Evolutionary conservation across 2,113 vertebrate species (phyloP).

Genomic region (Turdus rufiventris): DNA sequence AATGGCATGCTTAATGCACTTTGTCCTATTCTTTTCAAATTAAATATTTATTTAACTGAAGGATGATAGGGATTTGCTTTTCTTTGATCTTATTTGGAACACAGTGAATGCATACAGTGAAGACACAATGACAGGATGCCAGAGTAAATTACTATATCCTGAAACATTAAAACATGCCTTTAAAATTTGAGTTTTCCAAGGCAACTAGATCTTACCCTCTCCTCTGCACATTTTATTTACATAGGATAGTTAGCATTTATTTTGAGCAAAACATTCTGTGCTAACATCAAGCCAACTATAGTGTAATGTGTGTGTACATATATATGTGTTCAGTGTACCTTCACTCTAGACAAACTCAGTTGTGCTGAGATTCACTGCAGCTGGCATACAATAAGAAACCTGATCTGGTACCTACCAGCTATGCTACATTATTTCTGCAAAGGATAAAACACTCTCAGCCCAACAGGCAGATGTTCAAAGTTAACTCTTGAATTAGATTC

Average conservation of each 20-base stretch:
- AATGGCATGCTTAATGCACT: not conserved
- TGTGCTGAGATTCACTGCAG: not conserved
- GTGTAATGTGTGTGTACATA: not conserved
- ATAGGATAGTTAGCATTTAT: not conserved
- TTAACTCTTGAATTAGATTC: not conserved
- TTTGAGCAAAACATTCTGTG: not conserved
- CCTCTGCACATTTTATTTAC: not conserved
- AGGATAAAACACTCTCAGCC: not conserved
- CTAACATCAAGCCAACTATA: not conserved
- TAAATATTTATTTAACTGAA: constrained; percentile 26
- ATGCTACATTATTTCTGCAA: not conserved
- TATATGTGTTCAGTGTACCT: not conserved
- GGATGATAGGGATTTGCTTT: not conserved
- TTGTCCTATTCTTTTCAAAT: constrained; percentile 2
- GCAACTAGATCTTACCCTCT: not conserved
- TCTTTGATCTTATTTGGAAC: constrained; percentile 41
- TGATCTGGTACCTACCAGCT: not conserved
- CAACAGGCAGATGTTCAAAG: not conserved
- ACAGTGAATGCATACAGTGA: not conserved
- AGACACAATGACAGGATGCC: not conserved
- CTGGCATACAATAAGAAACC: not conserved
- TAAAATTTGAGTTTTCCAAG: not conserved
- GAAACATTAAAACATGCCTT: not conserved
- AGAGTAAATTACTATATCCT: not conserved
- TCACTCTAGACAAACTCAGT: not conserved